A percentile compares a stretch with the other conserved stretches of the same genome.
Evolutionary conservation across 2,888 invertebrate genomes (phyloP).

Genomic region (Helleia helle): DNA sequence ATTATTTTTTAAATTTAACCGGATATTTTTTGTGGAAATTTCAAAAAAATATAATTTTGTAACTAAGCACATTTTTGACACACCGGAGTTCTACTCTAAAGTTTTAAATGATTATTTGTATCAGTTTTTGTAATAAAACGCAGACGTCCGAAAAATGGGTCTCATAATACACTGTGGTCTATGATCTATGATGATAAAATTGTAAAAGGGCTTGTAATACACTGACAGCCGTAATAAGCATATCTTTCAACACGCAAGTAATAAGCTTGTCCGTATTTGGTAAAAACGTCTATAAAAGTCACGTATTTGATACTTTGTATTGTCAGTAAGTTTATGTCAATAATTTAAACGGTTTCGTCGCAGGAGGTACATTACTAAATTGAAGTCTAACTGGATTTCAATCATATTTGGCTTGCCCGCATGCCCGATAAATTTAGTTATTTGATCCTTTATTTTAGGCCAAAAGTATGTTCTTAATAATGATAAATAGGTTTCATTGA

Average conservation of each 20-base stretch:
- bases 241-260: constrained; percentile 11
- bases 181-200: no score
- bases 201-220: constrained; percentile 10
- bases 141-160: no score
- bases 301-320: constrained; percentile 14
- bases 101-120: no score
- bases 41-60: no score
- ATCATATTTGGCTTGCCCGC: constrained; percentile 4
- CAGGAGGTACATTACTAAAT: constrained; percentile 14
- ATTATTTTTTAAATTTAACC: no score
- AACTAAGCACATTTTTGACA: no score
- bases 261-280: constrained; percentile 16
- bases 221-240: constrained; percentile 1
- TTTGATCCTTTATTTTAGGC: constrained; percentile 24
- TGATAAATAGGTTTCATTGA: constrained; percentile 22
- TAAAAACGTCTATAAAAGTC: constrained; percentile 13
- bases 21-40: no score
- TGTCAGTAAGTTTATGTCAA: constrained; percentile 16
- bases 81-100: no score
- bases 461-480: constrained; percentile 23
- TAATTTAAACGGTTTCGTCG: constrained; percentile 17
- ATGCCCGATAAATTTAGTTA: constrained; percentile 24
- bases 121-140: no score
- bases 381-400: neutral
- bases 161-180: no score